Evolutionary conservation across 1,140 invertebrate species (phyloP).

Genomic region (Megathymus violae): DNA sequence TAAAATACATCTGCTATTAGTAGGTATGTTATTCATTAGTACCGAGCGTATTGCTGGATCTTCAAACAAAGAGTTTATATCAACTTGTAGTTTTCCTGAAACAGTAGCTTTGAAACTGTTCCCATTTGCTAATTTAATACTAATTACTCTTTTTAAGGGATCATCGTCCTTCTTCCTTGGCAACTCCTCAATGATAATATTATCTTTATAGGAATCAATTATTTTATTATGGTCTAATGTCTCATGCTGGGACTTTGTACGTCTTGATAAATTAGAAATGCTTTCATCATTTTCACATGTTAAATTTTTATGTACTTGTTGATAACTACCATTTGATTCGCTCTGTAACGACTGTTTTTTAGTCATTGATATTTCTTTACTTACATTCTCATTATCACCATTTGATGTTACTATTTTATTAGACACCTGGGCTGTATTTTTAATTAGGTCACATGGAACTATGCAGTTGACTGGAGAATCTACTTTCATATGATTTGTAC

Average conservation of each 20-base stretch:
- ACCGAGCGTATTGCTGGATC: slow-evolving; percentile 53
- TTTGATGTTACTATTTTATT: too few relatives aligned
- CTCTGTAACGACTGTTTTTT: too few relatives aligned
- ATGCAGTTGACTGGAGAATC: too few relatives aligned
- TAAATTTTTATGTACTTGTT: too few relatives aligned
- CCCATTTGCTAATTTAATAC: slow-evolving; percentile 62
- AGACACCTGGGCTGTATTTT: too few relatives aligned
- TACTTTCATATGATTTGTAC: too few relatives aligned
- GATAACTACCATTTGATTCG: too few relatives aligned
- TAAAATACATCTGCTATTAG: slow-evolving; percentile 55
- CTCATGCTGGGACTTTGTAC: not conserved
- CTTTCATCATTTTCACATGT: too few relatives aligned
- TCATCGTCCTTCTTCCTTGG: slow-evolving; percentile 37
- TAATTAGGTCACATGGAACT: too few relatives aligned
- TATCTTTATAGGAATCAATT: slow-evolving; percentile 22
- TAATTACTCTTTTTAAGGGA: slow-evolving; percentile 51
- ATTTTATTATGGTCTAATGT: not conserved
- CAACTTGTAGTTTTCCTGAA: slow-evolving; percentile 52
- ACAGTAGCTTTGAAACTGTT: slow-evolving; percentile 64
- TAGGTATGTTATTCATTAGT: slow-evolving; percentile 48
- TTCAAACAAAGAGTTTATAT: slow-evolving; percentile 58
- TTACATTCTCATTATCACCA: too few relatives aligned
- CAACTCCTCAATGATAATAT: slow-evolving; percentile 45
- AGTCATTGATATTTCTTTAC: too few relatives aligned
- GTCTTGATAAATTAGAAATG: too few relatives aligned